Percentiles rank a stretch among this genome's conserved stretches.
Conservation (phyloP, 2,888 invertebrate species). For the Mechanitis mazaeus region DNA sequence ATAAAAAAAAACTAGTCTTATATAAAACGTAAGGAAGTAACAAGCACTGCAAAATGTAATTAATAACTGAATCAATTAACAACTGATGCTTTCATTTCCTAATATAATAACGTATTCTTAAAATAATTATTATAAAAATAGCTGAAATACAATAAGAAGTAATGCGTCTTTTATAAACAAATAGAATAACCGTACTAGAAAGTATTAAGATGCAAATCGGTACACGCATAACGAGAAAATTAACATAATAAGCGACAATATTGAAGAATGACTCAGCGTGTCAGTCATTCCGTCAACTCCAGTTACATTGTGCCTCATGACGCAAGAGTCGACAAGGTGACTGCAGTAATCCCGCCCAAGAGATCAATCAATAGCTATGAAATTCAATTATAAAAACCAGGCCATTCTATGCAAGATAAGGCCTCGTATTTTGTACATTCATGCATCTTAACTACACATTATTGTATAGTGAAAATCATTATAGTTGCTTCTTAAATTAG, state of each 20-base stretch:
- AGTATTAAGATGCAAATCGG: slow-evolving; percentile 72
- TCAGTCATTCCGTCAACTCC: slow-evolving; percentile 59
- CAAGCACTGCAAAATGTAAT: no score
- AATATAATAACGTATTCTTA: no score
- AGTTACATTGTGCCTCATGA: slow-evolving; percentile 49
- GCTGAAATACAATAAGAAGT: slow-evolving; percentile 20
- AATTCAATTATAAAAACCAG: slow-evolving; percentile 65
- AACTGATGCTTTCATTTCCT: no score
- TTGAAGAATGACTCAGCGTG: slow-evolving; percentile 68
- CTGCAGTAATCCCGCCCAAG: slow-evolving; percentile 62
- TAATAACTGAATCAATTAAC: no score
- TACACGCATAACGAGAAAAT: slow-evolving; percentile 71
- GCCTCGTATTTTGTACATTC: slow-evolving; percentile 21
- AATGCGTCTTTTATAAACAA: slow-evolving; percentile 35
- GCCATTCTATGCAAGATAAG: slow-evolving; percentile 42
- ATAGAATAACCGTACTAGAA: slow-evolving; percentile 46
- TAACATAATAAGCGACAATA: slow-evolving; percentile 72
- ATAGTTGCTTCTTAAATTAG: not conserved
- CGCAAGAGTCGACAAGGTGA: slow-evolving; percentile 62
- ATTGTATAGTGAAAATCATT: slow-evolving; percentile 1
- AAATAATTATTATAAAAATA: not conserved
- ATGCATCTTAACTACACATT: slow-evolving; percentile 16
- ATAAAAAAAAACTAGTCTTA: no score
- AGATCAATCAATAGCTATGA: slow-evolving; percentile 67
- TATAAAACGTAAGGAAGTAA: no score